Evolutionary conservation across 1,140 invertebrate genomes (phyloP).

Genomic region (Himalopsyche phryganea): DNA sequence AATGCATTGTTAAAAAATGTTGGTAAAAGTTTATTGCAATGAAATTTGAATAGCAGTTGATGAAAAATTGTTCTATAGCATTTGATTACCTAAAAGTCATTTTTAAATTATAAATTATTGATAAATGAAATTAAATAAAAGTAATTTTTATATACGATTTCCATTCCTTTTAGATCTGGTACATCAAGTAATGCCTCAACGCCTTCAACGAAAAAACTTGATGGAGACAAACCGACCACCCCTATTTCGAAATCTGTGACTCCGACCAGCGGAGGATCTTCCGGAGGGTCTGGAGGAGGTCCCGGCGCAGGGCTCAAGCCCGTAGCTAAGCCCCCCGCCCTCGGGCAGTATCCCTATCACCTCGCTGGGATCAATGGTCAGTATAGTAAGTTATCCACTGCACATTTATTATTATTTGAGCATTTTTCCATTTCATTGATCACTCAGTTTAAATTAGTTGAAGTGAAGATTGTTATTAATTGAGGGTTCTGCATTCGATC

Average conservation of each 20-base stretch:
- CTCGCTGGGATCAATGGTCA: constrained; percentile 45
- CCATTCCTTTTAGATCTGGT: constrained; percentile 58
- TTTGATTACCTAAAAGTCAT: too few species aligned
- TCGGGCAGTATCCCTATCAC: constrained; percentile 61
- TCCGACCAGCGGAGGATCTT: constrained; percentile 67
- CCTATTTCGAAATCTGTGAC: constrained; percentile 88
- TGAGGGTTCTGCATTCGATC: too few species aligned
- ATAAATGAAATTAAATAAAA: too few species aligned
- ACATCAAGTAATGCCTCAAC: constrained; percentile 77
- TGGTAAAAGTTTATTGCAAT: too few species aligned
- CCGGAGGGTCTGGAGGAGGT: constrained; percentile 44
- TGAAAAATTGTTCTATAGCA: too few species aligned
- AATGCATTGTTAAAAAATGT: too few species aligned
- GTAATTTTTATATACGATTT: too few species aligned
- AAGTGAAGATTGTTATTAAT: too few species aligned
- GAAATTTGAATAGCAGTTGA: too few species aligned
- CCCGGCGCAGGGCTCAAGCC: constrained; percentile 47
- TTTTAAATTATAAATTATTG: too few species aligned
- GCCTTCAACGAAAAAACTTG: constrained; percentile 74
- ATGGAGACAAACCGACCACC: constrained; percentile 77
- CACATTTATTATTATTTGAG: neutral
- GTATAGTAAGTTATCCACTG: constrained; percentile 31
- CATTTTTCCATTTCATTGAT: too few species aligned
- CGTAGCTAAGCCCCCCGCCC: constrained; percentile 60
- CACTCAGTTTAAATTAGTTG: too few species aligned